Conservation (phyloP, 2,888 invertebrate species). For the Conops quadrifasciatus region DNA sequence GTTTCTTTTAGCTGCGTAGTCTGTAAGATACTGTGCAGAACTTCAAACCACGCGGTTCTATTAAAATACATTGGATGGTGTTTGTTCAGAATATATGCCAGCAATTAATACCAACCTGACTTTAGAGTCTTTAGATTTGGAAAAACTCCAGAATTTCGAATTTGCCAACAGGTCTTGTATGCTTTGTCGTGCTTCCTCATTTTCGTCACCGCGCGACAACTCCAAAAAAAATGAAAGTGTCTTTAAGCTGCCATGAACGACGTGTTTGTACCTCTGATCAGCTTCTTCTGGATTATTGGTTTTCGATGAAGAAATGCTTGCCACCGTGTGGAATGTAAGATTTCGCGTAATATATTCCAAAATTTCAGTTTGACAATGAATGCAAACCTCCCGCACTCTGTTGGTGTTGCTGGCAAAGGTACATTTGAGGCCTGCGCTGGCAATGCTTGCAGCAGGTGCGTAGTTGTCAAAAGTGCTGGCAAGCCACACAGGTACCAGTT, state of each 20-base stretch:
- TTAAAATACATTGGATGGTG: slow-evolving; percentile 24
- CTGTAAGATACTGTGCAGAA: slow-evolving; percentile 71
- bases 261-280: slow-evolving; percentile 74
- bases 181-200: slow-evolving; percentile 51
- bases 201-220: slow-evolving; percentile 65
- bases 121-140: slow-evolving; percentile 68
- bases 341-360: slow-evolving; percentile 77
- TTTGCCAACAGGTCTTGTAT: slow-evolving; percentile 69
- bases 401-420: slow-evolving; percentile 78
- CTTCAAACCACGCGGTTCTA: slow-evolving; percentile 75
- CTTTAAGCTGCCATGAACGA: slow-evolving; percentile 73
- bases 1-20: slow-evolving; percentile 67
- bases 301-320: slow-evolving; percentile 68
- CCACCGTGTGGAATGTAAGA: slow-evolving; percentile 70
- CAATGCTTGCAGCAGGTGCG: slow-evolving; percentile 82
- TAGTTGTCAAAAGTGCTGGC: slow-evolving; percentile 85
- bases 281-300: slow-evolving; percentile 72
- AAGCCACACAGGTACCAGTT: slow-evolving; percentile 85
- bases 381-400: slow-evolving; percentile 81
- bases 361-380: slow-evolving; percentile 85
- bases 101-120: slow-evolving; percentile 56
- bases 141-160: slow-evolving; percentile 77
- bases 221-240: slow-evolving; percentile 72
- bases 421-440: slow-evolving; percentile 72
- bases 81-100: not conserved